These are phyloP conservation scores for Ennomos fuscantarius DNA, from an alignment of 2,888 invertebrate genomes.

Conservation along the genomic window DNA sequence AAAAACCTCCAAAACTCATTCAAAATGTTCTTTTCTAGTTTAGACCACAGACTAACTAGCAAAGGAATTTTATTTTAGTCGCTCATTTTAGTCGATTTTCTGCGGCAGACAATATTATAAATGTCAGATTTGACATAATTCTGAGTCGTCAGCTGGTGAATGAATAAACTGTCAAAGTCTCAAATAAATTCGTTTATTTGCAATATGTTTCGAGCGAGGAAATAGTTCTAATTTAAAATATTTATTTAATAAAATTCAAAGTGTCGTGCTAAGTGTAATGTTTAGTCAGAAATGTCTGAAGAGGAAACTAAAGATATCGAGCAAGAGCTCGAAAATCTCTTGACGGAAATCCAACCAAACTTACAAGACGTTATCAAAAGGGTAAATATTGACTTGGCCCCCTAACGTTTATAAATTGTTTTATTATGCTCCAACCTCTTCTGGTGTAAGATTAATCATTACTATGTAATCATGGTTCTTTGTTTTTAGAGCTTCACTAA, in stretches of 20 bases:
- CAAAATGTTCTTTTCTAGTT: too few relatives aligned
- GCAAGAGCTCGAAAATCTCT: conserved; percentile 76
- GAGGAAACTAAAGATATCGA: conserved; percentile 75
- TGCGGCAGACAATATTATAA: too few relatives aligned
- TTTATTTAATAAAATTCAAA: conserved; percentile 33
- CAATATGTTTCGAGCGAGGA: conserved; percentile 20
- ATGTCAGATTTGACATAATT: too few relatives aligned
- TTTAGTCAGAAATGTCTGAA: conserved; percentile 63
- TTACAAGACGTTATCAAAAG: conserved; percentile 86
- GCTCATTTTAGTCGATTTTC: too few relatives aligned
- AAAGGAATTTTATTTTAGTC: too few relatives aligned
- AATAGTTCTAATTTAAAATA: neutral
- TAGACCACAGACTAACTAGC: too few relatives aligned
- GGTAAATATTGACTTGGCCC: conserved; percentile 67
- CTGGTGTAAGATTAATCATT: neutral
- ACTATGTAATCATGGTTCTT: conserved; percentile 18
- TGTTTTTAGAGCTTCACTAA: conserved; percentile 85
- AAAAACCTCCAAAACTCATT: too few relatives aligned
- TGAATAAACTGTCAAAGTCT: too few relatives aligned
- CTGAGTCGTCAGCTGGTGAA: too few relatives aligned
- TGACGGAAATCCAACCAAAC: conserved; percentile 81
- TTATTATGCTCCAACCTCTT: too few relatives aligned
- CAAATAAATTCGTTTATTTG: neutral
- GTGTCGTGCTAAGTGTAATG: conserved; percentile 48
- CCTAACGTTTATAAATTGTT: too few relatives aligned